phyloP scores from a whole-genome alignment of 2,113 vertebrate species.

The Protomyctophum bolini region DNA sequence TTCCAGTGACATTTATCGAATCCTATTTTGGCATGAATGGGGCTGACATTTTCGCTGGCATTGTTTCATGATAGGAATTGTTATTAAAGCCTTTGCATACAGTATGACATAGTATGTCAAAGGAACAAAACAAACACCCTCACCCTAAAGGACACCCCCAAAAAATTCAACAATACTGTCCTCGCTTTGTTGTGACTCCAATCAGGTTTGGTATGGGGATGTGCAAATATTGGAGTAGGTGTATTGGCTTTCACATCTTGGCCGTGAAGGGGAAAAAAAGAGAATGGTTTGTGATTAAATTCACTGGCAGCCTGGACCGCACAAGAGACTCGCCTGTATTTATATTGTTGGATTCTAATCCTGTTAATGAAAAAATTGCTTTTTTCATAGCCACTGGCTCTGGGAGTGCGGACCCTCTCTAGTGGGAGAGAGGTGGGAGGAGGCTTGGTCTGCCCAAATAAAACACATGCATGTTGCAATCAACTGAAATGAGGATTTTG shows the following conservation, averaged over 20 bases:
- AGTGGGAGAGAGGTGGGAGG: constrained; percentile 51
- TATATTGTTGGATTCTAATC: constrained; percentile 71
- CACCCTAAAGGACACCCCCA: constrained; percentile 38
- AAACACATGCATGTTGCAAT: constrained; percentile 58
- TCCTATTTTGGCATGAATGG: too few relatives aligned
- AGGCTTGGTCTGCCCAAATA: constrained; percentile 50
- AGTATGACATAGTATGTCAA: background rate
- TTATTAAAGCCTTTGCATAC: too few relatives aligned
- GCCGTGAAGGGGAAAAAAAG: constrained; percentile 44
- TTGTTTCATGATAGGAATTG: background rate
- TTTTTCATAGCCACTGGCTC: constrained; percentile 67
- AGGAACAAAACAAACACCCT: constrained; percentile 55
- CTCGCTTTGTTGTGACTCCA: constrained; percentile 51
- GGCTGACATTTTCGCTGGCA: too few relatives aligned
- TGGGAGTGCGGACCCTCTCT: constrained; percentile 46
- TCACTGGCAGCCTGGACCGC: constrained; percentile 62
- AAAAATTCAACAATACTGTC: constrained; percentile 54
- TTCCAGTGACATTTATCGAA: too few relatives aligned
- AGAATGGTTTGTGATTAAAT: constrained; percentile 75
- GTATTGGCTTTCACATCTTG: constrained; percentile 70
- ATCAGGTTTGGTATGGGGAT: constrained; percentile 60
- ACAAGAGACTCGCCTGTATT: constrained; percentile 61
- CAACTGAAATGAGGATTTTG: constrained; percentile 43
- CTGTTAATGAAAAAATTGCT: constrained; percentile 74
- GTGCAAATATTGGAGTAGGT: constrained; percentile 72